Evolutionary conservation across 2,113 vertebrate species (phyloP), one percentile per base, ranked within the genome.

Genomic region (Procavia capensis): DNA sequence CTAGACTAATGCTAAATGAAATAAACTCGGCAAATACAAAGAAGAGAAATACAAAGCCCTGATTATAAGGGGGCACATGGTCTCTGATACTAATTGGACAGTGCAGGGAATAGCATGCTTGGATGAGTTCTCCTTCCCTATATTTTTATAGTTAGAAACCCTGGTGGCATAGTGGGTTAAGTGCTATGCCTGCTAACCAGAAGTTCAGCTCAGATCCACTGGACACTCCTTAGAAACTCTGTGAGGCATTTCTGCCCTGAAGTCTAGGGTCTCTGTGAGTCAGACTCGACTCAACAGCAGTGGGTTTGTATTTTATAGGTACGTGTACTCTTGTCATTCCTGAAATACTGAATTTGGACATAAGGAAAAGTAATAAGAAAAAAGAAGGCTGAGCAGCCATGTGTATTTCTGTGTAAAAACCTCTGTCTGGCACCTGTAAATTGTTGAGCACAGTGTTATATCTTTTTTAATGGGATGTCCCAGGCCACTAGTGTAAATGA

Each of bases 41-140:
- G 50, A 95, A 91, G 36, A 93, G 92, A 96, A 94, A 86, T 86
- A 82, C 45, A 92, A 50, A 88, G 31, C 29, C 31, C 79, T 93
- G 88, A 75, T 22, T 85, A 31, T 75, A 93, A 91, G 66, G 39
- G 70, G 72, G 64, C 76, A 85, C 78, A 59, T 75, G 3, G 20
- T 78, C 57, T 78, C 76, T 87, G 41, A 14, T 75, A 10, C 94
- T 96, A 88, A 59, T 64, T 93, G 84, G 25, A 74, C 45, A 78
- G 0, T 90, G 43, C 31, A 90, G 88, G 90, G 95, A 94, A 54
- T 85, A 89, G 0, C 43, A 68, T 54, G 16, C 74, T 95, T 92
- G 39, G n/a, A 64, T 90, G 89, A 97, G n/a, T 85, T 90, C 7
- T 74, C 83, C n/a, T 90, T 88, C 39, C 13, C 22, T 90, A 9